Evolutionary conservation across 2,113 vertebrate genomes (phyloP), one percentile per base, ranked within the genome.

Genomic region (Hystrix cristata): DNA sequence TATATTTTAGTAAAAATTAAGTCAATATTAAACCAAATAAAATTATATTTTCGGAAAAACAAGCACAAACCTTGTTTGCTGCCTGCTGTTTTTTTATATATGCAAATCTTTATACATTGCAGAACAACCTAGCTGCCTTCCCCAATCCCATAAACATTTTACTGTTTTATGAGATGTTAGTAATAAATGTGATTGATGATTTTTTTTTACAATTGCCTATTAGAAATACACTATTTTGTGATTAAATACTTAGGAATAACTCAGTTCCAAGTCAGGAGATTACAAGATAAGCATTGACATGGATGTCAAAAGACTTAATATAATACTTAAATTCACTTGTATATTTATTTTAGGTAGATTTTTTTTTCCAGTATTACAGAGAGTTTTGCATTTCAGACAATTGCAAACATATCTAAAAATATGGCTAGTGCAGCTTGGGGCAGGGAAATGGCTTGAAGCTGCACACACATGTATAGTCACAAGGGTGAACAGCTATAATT

Each of bases 401-500:
- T 96, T 98, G 97, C 87, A 97, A 94, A 98, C 95, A 97, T 97
- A 76, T 97, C 97, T 97, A 96, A 99, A 99, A 99, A 99, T 98
- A 99, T 98, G 98, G 98, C 95, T 98, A 90, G 92, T 92, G 76
- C 98, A 99, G 98, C 99, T 98, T 97, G 98, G 98, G 98, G 98
- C 98, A 99, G 99, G 98, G 98, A 99, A 99, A 99, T 98, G 99
- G 99, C 99, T 99, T 99, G 98, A 98, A 99, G 98, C 99, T 99
- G 99, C 99, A 99, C 98, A 98, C 98, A 98, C 98, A 99, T 98
- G 99, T 98, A 98, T 98, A 99, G 99, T 99, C 99, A 99, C 99
- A 99, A 99, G 99, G 99, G 99, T 99, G 99, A 99, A 99, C 98
- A 99, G 96, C 98, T 99, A 99, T 99, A 99, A 99, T 99, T 99